Conservation (phyloP, 1,140 invertebrate genomes). For the Limonius californicus region DNA sequence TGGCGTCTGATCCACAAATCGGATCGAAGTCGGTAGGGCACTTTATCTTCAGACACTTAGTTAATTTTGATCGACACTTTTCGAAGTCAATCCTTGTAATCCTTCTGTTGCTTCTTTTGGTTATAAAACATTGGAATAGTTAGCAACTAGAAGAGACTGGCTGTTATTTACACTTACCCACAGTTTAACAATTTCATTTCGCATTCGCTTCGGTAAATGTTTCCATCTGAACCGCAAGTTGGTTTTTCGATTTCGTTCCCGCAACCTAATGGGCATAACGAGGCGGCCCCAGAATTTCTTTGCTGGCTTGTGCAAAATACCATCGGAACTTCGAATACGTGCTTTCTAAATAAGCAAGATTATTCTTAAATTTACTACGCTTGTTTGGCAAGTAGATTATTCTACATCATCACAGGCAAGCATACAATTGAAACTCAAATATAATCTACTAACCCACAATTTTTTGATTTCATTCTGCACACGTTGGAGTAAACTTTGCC, state of each 20-base stretch:
- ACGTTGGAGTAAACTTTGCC: constrained; percentile 86
- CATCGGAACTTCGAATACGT: constrained; percentile 88
- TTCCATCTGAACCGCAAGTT: constrained; percentile 84
- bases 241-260: constrained; percentile 61
- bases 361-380: no score
- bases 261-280: constrained; percentile 68
- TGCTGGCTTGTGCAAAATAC: constrained; percentile 79
- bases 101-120: constrained; percentile 51
- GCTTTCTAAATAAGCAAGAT: constrained; percentile 68
- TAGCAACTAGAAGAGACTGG: neutral
- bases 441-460: constrained; percentile 71
- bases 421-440: constrained; percentile 10
- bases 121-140: neutral
- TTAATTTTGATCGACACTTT: constrained; percentile 67
- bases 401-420: no score
- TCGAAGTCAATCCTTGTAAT: constrained; percentile 69
- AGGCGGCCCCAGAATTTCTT: constrained; percentile 51
- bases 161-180: constrained; percentile 60
- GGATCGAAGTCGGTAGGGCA: constrained; percentile 64
- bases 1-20: constrained; percentile 79
- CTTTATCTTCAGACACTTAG: constrained; percentile 68
- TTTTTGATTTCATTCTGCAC: constrained; percentile 88
- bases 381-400: no score
- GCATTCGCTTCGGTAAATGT: constrained; percentile 82
- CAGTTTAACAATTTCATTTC: constrained; percentile 88